Conservation (phyloP, 2,113 vertebrate species). For the Colaptes auratus region DNA sequence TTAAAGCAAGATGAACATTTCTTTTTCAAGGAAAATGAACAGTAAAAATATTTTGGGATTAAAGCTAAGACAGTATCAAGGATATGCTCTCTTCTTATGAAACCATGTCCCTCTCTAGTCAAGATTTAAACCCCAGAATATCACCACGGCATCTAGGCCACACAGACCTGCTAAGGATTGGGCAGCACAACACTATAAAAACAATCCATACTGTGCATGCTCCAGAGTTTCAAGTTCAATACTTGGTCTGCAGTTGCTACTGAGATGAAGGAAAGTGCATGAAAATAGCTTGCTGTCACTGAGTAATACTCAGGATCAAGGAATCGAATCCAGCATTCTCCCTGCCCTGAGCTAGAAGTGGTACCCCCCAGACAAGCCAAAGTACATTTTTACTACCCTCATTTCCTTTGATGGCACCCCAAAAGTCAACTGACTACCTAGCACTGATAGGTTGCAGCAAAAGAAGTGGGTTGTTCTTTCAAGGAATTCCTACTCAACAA, state of each 20-base stretch:
- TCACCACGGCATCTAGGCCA: not conserved
- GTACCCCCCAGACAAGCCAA: not conserved
- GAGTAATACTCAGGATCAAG: not conserved
- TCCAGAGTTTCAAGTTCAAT: not conserved
- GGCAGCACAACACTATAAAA: not conserved
- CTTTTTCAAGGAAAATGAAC: constrained; percentile 4
- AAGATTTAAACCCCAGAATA: not conserved
- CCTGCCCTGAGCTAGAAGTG: not conserved
- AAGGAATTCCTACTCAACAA: not conserved
- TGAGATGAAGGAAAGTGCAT: not conserved
- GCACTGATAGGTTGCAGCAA: not conserved
- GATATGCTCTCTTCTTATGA: not conserved
- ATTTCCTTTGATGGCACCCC: not conserved
- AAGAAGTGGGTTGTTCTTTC: not conserved
- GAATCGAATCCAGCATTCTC: not conserved
- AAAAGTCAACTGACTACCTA: not conserved
- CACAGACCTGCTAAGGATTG: not conserved
- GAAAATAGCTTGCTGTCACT: not conserved
- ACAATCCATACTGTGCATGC: not conserved
- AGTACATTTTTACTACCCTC: not conserved
- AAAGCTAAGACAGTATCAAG: not conserved
- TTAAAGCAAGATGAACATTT: not conserved
- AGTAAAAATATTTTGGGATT: not conserved
- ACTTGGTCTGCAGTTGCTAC: not conserved
- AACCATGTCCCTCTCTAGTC: not conserved